Percentiles rank a stretch among this genome's conserved stretches.
phyloP scores from a whole-genome alignment of 2,797 vertebrate species.

The Australoheros facetus region DNA sequence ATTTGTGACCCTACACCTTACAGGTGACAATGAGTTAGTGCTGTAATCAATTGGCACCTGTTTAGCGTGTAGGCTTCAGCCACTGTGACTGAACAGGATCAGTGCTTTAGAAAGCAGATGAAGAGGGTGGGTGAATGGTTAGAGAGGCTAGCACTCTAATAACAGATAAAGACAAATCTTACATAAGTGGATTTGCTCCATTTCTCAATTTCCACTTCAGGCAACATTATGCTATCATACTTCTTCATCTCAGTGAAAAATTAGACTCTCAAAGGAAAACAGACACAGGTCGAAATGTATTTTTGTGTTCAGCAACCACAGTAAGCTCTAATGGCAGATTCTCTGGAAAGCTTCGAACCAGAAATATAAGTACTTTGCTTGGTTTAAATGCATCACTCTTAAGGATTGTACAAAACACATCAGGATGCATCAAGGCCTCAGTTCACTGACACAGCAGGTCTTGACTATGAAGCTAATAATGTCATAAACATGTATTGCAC shows the following conservation, averaged over 20 bases:
- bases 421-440: neutral
- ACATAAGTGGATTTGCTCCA: neutral
- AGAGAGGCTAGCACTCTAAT: neutral
- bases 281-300: neutral
- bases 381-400: neutral
- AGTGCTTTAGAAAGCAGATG: neutral
- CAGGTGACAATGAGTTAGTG: neutral
- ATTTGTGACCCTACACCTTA: neutral
- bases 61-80: neutral
- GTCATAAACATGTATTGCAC: neutral
- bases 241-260: neutral
- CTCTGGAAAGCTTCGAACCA: neutral
- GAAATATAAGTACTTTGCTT: neutral
- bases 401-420: neutral
- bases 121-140: neutral
- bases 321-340: neutral
- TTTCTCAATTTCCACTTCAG: neutral
- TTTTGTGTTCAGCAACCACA: neutral
- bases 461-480: neutral
- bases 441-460: constrained; percentile 1
- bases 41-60: neutral
- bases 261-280: neutral
- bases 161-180: neutral
- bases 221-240: neutral
- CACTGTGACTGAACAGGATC: neutral